Conservation (phyloP, 2,888 invertebrate genomes). For the Drosophila seclusa region DNA sequence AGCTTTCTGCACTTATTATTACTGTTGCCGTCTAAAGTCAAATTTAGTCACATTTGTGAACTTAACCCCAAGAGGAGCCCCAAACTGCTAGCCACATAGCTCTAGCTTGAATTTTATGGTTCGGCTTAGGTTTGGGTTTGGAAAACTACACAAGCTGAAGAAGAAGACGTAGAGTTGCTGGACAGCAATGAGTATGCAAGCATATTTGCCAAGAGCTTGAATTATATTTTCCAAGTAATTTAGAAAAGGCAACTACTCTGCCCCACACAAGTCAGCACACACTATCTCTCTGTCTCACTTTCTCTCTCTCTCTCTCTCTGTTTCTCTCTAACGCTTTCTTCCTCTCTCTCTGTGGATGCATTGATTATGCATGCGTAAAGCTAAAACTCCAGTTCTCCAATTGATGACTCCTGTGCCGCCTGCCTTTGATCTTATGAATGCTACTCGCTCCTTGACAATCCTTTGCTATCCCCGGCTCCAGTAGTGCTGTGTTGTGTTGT, state of each 20-base stretch:
- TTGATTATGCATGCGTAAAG: slow-evolving; percentile 79
- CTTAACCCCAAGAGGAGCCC: not conserved
- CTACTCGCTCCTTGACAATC: slow-evolving; percentile 28
- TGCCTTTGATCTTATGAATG: slow-evolving; percentile 56
- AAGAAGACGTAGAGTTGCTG: slow-evolving; percentile 5
- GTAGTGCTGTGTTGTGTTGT: slow-evolving; percentile 9
- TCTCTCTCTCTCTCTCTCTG: slow-evolving; percentile 9
- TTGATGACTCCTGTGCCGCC: slow-evolving; percentile 29
- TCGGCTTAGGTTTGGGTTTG: slow-evolving; percentile 2
- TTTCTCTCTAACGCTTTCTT: slow-evolving; percentile 4
- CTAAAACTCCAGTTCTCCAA: slow-evolving; percentile 55
- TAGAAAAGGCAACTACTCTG: slow-evolving; percentile 30
- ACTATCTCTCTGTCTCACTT: slow-evolving; percentile 6
- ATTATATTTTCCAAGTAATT: slow-evolving; percentile 75
- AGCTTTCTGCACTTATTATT: not conserved
- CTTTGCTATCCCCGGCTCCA: slow-evolving; percentile 26
- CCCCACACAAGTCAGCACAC: not conserved
- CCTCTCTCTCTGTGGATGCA: slow-evolving; percentile 51
- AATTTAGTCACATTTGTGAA: not conserved
- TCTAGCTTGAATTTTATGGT: slow-evolving; percentile 8
- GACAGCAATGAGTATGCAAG: slow-evolving; percentile 28
- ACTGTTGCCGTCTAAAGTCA: not conserved
- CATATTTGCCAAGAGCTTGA: slow-evolving; percentile 51
- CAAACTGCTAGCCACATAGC: not conserved
- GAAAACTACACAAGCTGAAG: not conserved